Evolutionary conservation across 2,797 vertebrate genomes (phyloP).

Genomic region (Spheniscus humboldti): DNA sequence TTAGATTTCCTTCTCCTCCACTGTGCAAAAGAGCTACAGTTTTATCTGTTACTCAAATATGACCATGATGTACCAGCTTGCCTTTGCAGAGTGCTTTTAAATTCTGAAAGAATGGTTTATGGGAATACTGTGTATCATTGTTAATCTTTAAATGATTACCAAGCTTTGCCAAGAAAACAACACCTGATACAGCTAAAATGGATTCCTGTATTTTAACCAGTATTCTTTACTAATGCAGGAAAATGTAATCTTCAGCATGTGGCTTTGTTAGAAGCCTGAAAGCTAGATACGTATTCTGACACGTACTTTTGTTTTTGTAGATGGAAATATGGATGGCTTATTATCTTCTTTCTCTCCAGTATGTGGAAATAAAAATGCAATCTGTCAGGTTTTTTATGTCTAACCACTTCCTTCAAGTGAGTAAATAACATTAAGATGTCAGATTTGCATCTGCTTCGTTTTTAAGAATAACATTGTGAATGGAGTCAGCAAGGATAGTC

Average conservation of each 20-base stretch:
- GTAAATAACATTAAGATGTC: constrained; percentile 2
- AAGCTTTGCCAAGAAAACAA: not conserved
- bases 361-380: not conserved
- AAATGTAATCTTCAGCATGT: not conserved
- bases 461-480: not conserved
- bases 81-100: not conserved
- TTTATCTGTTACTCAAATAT: accelerated
- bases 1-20: not conserved
- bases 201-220: not conserved
- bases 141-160: not conserved
- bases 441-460: not conserved
- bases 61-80: accelerated
- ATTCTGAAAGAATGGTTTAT: not conserved
- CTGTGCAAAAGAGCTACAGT: accelerated
- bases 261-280: not conserved
- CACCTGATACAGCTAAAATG: not conserved
- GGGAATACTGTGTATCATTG: not conserved
- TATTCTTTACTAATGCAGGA: not conserved
- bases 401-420: not conserved
- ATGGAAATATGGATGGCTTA: not conserved
- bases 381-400: not conserved
- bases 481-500: not conserved
- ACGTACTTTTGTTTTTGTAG: not conserved
- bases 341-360: not conserved
- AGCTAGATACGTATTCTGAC: not conserved